Evolutionary conservation across 2,113 vertebrate species (phyloP).

Genomic region (Sminthopsis crassicaudata): DNA sequence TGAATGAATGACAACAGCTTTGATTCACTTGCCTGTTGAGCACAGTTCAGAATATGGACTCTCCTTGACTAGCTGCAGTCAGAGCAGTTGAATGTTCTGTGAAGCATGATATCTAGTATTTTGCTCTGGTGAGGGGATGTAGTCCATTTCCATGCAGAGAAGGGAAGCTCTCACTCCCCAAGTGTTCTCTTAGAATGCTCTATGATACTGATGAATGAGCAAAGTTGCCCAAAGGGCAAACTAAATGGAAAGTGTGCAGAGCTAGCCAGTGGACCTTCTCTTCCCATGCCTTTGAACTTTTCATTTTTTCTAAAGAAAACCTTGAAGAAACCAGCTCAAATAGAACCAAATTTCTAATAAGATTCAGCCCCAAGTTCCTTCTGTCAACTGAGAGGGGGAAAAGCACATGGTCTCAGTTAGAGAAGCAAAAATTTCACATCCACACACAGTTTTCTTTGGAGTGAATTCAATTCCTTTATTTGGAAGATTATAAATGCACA

Average conservation of each 20-base stretch:
- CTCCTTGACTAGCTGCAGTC: not conserved
- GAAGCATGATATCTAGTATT: not conserved
- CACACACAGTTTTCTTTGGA: not conserved
- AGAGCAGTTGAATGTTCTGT: not conserved
- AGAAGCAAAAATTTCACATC: not conserved
- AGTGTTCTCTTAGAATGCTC: not conserved
- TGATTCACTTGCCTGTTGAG: not conserved
- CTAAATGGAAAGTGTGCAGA: not conserved
- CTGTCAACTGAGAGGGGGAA: not conserved
- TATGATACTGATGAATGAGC: not conserved
- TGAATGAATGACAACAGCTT: too few relatives aligned
- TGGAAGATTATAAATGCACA: not conserved
- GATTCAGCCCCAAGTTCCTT: not conserved
- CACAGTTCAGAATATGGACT: not conserved
- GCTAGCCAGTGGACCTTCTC: not conserved
- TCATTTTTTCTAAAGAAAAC: not conserved
- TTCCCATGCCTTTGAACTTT: not conserved
- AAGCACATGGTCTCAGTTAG: not conserved
- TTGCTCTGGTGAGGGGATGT: not conserved
- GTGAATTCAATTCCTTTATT: conserved; percentile 1
- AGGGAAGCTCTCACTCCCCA: not conserved
- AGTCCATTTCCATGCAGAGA: not conserved
- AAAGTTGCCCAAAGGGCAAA: not conserved
- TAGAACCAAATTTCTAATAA: not conserved
- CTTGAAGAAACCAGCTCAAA: not conserved